Conservation (phyloP, 1,140 invertebrate genomes). For the Hesperophylax magnus region DNA sequence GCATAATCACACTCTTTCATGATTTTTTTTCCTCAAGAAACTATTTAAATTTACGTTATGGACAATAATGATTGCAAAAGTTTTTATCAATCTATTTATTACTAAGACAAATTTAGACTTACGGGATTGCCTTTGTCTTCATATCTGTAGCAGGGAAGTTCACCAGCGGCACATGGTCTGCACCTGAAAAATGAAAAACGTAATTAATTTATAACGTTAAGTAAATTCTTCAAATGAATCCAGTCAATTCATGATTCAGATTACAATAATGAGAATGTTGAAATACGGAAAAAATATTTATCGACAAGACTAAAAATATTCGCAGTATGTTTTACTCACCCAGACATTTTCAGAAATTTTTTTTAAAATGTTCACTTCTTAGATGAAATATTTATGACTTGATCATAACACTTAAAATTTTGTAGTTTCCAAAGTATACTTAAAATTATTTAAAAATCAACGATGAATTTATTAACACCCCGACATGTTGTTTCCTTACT, state of each 20-base stretch:
- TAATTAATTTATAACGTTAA: not conserved
- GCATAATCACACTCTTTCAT: too few relatives aligned
- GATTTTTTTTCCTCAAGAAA: too few relatives aligned
- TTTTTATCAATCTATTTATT: not conserved
- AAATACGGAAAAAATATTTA: too few relatives aligned
- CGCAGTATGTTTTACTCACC: not conserved
- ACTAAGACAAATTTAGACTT: conserved; percentile 48
- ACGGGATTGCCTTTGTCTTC: conserved; percentile 67
- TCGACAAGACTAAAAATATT: too few relatives aligned
- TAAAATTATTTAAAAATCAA: not conserved
- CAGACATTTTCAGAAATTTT: conserved; percentile 6
- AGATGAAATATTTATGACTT: not conserved
- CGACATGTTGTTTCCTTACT: conserved; percentile 3
- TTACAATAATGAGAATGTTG: too few relatives aligned
- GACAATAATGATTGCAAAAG: not conserved
- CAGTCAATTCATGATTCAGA: not conserved
- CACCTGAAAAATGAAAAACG: not conserved
- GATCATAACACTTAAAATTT: conserved; percentile 1
- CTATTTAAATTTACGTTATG: not conserved
- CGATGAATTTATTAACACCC: conserved; percentile 1
- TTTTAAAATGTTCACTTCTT: not conserved
- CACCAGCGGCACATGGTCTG: conserved; percentile 5
- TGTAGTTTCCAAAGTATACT: not conserved
- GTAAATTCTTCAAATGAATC: not conserved
- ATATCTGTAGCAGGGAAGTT: conserved; percentile 62